These are phyloP conservation scores for Psococerastis gibbosa DNA, from an alignment of 2,888 invertebrate species.

Conservation along the genomic window DNA sequence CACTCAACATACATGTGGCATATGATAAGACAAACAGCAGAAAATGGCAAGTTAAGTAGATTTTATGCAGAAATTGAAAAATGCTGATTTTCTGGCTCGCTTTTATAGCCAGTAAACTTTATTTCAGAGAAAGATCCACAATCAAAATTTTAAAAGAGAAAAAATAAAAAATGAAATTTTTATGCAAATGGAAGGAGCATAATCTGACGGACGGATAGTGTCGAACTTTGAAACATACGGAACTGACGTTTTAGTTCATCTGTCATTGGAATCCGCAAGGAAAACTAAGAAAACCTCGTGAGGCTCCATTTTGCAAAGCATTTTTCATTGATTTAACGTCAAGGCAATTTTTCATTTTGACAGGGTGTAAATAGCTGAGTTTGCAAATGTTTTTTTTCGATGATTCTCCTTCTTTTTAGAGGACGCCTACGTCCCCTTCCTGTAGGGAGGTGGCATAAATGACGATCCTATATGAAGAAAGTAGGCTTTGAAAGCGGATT, in stretches of 20 bases:
- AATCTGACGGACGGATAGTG: constrained; percentile 10
- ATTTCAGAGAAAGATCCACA: no score
- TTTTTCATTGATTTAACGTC: no score
- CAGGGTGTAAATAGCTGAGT: not conserved
- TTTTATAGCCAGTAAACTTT: no score
- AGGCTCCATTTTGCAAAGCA: no score
- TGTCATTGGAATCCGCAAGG: constrained; percentile 5
- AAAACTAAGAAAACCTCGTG: not conserved
- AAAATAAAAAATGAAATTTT: constrained; percentile 11
- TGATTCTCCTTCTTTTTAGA: constrained; percentile 6
- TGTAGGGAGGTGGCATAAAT: constrained; percentile 1
- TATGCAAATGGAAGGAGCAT: constrained; percentile 8
- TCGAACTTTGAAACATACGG: constrained; percentile 11
- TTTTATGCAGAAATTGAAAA: no score
- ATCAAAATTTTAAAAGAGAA: constrained; percentile 6
- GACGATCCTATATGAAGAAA: constrained; percentile 10
- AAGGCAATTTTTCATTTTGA: no score
- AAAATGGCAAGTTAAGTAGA: no score
- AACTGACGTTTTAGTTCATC: constrained; percentile 10
- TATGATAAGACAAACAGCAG: no score
- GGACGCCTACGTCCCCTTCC: not conserved
- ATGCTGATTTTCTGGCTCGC: no score
- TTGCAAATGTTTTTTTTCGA: no score
- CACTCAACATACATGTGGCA: no score
- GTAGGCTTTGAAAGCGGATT: constrained; percentile 10